Evolutionary conservation across 2,888 invertebrate species (phyloP), one percentile per base, ranked within the genome.

Genomic region (Seira sanloemensis): DNA sequence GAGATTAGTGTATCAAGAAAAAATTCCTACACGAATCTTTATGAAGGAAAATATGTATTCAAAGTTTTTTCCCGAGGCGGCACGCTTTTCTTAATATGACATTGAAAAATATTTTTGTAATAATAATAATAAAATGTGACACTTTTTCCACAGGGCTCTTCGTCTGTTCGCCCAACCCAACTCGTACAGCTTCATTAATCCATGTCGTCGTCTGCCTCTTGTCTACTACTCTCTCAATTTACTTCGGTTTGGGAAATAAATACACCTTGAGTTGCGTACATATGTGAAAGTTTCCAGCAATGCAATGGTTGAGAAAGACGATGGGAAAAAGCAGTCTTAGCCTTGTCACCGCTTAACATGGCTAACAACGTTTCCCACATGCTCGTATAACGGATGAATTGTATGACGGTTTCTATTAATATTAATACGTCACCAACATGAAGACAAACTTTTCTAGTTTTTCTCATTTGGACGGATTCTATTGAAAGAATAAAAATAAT

Each of bases 181-280:
- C 68, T 71, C 68, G 9, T 75, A 81, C 75, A 75, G 71, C 81
- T 81, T 81, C 81, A 81, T 81, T 71, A 68, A 75, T 81, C 75
- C 75, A 62, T 67, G 75, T 81, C 75, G 24, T 18, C 68, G 25
- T 46, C 19, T 0, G 23, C 58, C 58, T 26, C 65, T 54, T 78
- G 69, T 78, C 26, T 58, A 71, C 78, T 65, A 69, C 67, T 27
- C 12, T 9, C 65, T 24, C 19, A 16, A 16, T 37, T 37, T 50
- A 18, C 9, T 66, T 66, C 16, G 18, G 58, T 58, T 58, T 16
- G 58, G 37, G 37, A 37, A 71, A n/a, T 46, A 7, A 18, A 66
- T 58, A 67, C 66, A 19, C 65, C 12, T 19, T 5, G 37, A 62
- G 23, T 18, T 19, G 27, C 16, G 54, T 37, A 46, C 27, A 19